phyloP scores from a whole-genome alignment of 2,113 vertebrate genomes.

The Dascyllus trimaculatus region DNA sequence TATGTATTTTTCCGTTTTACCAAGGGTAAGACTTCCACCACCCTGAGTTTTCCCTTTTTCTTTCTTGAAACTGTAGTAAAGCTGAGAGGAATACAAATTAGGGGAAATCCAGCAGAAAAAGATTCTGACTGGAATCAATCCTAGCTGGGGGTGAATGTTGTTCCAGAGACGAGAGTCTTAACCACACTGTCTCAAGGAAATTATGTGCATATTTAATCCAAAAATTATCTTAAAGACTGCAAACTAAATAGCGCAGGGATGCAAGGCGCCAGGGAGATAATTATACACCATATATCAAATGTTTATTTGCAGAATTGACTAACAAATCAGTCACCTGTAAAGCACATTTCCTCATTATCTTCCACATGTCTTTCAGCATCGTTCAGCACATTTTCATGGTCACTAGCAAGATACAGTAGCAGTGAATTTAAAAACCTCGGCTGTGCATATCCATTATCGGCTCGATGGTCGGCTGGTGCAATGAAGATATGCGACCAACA shows the following conservation, averaged over 20 bases:
- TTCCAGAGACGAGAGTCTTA: conserved; percentile 58
- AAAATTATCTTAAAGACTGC: conserved; percentile 35
- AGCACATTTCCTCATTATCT: conserved; percentile 21
- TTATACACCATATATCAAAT: conserved; percentile 20
- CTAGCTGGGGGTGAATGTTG: conserved; percentile 72
- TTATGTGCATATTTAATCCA: conserved; percentile 70
- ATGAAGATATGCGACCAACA: conserved; percentile 72
- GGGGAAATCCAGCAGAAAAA: conserved; percentile 68
- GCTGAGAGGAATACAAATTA: conserved; percentile 77
- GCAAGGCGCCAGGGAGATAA: conserved; percentile 7
- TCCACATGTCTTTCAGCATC: conserved; percentile 34
- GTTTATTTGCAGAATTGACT: conserved; percentile 1
- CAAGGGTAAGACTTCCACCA: conserved; percentile 26
- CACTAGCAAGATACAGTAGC: conserved; percentile 25
- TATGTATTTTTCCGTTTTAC: conserved; percentile 23
- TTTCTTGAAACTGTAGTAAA: conserved; percentile 66
- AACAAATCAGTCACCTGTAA: conserved; percentile 20
- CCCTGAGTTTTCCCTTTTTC: conserved; percentile 45
- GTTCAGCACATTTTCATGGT: conserved; percentile 17
- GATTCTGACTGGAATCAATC: conserved; percentile 70
- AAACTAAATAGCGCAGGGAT: conserved; percentile 25
- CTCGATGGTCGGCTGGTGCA: conserved; percentile 48
- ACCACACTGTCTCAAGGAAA: conserved; percentile 61
- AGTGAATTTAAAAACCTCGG: conserved; percentile 58
- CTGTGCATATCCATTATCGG: conserved; percentile 61